These are phyloP conservation scores for Apostichopus japonicus DNA, from an alignment of 35 echinoderm and acorn worm genomes.

Conservation along the genomic window DNA sequence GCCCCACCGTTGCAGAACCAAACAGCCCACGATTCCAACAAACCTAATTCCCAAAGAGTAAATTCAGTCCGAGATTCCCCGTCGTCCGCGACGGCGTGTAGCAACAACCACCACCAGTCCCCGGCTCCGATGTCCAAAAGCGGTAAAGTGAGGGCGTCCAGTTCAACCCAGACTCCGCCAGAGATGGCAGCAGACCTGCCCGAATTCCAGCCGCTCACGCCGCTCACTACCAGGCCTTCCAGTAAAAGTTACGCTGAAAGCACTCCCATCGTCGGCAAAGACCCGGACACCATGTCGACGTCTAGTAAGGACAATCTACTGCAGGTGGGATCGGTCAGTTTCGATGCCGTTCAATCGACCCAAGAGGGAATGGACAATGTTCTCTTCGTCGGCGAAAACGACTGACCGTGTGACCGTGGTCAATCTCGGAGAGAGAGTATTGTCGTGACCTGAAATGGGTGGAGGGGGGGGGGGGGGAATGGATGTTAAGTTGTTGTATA, in stretches of 20 bases:
- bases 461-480: too few relatives aligned
- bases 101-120: slow-evolving; percentile 23
- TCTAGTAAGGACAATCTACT: slow-evolving; percentile 38
- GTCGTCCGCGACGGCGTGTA: background rate
- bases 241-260: background rate
- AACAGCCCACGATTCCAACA: background rate
- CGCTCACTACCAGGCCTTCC: slow-evolving; percentile 39
- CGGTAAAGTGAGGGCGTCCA: slow-evolving; percentile 39
- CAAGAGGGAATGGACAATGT: background rate
- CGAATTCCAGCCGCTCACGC: slow-evolving; percentile 22
- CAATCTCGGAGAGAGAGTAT: too few relatives aligned
- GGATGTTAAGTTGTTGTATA: too few relatives aligned
- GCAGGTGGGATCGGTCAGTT: slow-evolving; percentile 46
- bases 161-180: slow-evolving; percentile 58
- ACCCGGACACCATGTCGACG: background rate
- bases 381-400: slow-evolving; percentile 22
- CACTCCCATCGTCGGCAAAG: background rate
- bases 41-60: background rate
- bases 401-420: background rate
- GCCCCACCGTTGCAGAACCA: background rate
- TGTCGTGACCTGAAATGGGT: too few relatives aligned
- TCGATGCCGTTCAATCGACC: slow-evolving; percentile 55
- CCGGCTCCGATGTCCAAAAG: slow-evolving; percentile 28
- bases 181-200: slow-evolving; percentile 60
- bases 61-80: background rate